Conservation (phyloP, 92 coral and sea anemone species). For the Hydrozoanthus gracilis region DNA sequence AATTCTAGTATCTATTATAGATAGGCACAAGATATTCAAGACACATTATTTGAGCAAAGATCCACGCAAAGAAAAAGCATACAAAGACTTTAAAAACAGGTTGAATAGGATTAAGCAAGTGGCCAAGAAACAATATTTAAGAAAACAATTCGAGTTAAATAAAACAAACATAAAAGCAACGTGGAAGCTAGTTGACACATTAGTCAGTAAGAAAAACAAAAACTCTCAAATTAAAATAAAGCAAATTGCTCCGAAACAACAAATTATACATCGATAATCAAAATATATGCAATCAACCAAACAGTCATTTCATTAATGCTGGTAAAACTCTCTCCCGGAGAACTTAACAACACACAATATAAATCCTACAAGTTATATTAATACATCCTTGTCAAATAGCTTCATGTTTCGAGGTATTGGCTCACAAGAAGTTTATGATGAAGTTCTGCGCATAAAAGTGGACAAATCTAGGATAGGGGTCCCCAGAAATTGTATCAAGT, state of each 20-base stretch:
- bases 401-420: no score
- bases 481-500: no score
- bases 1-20: no score
- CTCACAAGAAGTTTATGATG: no score
- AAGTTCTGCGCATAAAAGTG: no score
- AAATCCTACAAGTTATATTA: slow-evolving; percentile 14
- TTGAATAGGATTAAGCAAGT: no score
- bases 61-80: no score
- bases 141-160: background rate
- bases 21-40: no score
- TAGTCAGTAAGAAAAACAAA: slow-evolving; percentile 59
- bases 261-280: background rate
- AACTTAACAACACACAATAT: background rate
- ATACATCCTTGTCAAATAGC: slow-evolving; percentile 1
- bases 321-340: slow-evolving; percentile 11
- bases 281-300: slow-evolving; percentile 20
- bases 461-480: no score
- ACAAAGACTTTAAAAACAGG: no score
- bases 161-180: slow-evolving; percentile 57
- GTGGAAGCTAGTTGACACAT: slow-evolving; percentile 59
- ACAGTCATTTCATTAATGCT: slow-evolving; percentile 1
- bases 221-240: slow-evolving; percentile 26
- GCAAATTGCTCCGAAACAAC: slow-evolving; percentile 47
- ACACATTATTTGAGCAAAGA: no score
- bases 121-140: no score